phyloP scores from a whole-genome alignment of 1,140 invertebrate species.

The Leptonema lineaticorne region DNA sequence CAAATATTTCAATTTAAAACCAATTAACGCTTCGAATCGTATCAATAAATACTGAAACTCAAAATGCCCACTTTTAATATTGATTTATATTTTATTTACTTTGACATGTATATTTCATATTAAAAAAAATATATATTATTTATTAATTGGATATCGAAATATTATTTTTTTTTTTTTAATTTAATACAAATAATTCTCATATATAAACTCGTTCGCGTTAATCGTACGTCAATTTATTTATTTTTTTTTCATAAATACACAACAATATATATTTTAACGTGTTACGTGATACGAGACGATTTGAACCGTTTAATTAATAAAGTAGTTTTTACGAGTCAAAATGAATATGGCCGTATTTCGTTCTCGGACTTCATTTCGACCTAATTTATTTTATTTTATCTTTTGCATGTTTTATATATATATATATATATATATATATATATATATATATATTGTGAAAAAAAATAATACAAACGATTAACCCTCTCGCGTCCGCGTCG shows the following conservation, averaged over 20 bases:
- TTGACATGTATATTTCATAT: too few species aligned
- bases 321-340: constrained; percentile 5
- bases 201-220: background rate
- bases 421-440: too few species aligned
- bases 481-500: background rate
- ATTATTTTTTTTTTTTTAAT: background rate
- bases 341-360: constrained; percentile 1
- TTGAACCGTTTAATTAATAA: constrained; percentile 14
- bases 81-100: too few species aligned
- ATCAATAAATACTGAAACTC: too few species aligned
- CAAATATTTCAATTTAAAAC: too few species aligned
- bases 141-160: background rate
- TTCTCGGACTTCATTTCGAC: background rate
- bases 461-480: too few species aligned
- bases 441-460: too few species aligned
- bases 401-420: background rate
- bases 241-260: too few species aligned
- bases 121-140: too few species aligned
- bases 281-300: constrained; percentile 8
- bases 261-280: background rate
- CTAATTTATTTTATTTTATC: background rate
- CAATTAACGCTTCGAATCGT: too few species aligned
- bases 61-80: too few species aligned
- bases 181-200: background rate
- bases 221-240: background rate